A percentile compares a stretch with the other conserved stretches of the same genome.
phyloP scores from a whole-genome alignment of 2,888 invertebrate species.

The Theristus sp. region DNA sequence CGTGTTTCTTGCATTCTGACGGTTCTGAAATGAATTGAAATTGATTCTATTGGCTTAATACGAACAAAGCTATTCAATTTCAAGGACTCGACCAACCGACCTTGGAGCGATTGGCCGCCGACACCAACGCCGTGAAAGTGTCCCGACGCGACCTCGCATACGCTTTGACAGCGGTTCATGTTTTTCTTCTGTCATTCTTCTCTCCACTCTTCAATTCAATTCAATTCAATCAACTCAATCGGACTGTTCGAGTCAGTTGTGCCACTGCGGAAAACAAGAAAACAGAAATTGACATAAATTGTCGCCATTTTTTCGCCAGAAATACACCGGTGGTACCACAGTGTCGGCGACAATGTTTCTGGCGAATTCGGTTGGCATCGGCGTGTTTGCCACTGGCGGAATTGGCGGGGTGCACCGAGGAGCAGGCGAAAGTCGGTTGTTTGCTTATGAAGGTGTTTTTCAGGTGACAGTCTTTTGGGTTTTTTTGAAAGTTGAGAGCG shows the following conservation, averaged over 20 bases:
- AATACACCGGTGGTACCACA: conserved; percentile 71
- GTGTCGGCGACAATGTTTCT: conserved; percentile 80
- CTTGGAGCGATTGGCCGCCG: conserved; percentile 46
- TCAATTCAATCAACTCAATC: no score
- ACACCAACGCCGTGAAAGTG: conserved; percentile 50
- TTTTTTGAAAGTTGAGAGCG: neutral
- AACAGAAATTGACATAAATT: no score
- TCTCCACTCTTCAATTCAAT: no score
- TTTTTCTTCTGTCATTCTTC: no score
- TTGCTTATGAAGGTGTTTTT: no score
- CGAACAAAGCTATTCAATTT: no score
- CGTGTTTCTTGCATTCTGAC: no score
- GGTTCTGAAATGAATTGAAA: no score
- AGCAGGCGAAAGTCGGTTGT: conserved; percentile 40
- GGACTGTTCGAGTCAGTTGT: no score
- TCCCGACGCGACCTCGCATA: conserved; percentile 43
- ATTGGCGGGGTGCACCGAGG: conserved; percentile 84
- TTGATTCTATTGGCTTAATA: no score
- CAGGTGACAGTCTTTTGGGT: neutral
- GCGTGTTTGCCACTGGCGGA: conserved; percentile 78
- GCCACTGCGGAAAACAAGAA: no score
- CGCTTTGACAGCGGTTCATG: conserved; percentile 15
- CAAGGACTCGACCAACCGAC: conserved; percentile 31
- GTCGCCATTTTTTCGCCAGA: conserved; percentile 29
- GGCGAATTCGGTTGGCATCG: conserved; percentile 60